Base-by-base conservation (phyloP, 1,140 invertebrate species). In the Drosophila ironensis region DNA sequence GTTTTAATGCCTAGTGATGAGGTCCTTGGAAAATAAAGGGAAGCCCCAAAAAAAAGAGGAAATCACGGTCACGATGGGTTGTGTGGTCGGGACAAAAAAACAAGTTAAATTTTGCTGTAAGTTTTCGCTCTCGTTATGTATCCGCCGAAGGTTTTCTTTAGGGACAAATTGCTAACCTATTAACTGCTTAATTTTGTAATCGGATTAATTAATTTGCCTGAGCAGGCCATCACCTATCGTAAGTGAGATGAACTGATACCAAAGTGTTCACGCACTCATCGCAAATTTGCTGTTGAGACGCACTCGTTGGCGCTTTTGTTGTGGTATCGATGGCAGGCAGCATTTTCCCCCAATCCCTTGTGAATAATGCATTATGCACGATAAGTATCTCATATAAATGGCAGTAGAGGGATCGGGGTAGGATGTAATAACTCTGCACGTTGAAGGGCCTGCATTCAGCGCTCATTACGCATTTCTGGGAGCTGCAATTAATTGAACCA, bases 401-500 rank as follows among this genome's bases (percentile, higher is more conserved):
- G 14, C n/a, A 12, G 19, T 16, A 8, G 16, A 14, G 8, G 9
- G 7, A n/a, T 9, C 8, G 14, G 27, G 24, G 20, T 17, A 11
- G 7, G 17, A n/a, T 46, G 24, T 63, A 46, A 60, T 44, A 46
- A 48, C 11, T 63, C 37, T n/a, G 52, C 24, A 42, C 28, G 30
- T 64, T 27, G 38, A 63, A 20, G 41, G 51, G 14, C 40, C 12
- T 7, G 38, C 40, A 35, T 51, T 46, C 41, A 37, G 41, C 33
- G 11, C 47, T 78, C 78, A 50, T 72, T 82, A 77, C 64, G 63
- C 41, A 60, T 69, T 66, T 54, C 63, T 61, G 69, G 63, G 78
- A 57, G 69, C 53, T 84, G 68, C 68, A 84, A 84, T 84, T 84
- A 84, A 84, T 84, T 78, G 69, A 84, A 84, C 80, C 68, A 84